Percentiles rank a stretch among this genome's conserved stretches.
Conservation (phyloP, 2,797 vertebrate species). For the Heteromormyrus szaboi region DNA sequence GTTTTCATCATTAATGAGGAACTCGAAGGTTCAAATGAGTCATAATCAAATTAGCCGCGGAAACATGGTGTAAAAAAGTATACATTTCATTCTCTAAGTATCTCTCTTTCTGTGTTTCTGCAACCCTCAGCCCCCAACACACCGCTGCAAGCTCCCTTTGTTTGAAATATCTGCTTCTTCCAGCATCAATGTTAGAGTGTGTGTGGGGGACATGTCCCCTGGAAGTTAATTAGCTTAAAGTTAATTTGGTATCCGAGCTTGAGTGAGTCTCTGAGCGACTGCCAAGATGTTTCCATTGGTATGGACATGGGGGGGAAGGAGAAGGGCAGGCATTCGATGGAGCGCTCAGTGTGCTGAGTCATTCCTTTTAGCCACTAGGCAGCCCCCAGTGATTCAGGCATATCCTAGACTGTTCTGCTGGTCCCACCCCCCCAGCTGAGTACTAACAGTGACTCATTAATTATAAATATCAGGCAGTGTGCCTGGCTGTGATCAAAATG, state of each 20-base stretch:
- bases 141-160: neutral
- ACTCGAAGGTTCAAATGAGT: neutral
- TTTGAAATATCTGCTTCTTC: neutral
- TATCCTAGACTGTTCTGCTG: constrained; percentile 52
- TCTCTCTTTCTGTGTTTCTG: neutral
- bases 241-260: constrained; percentile 53
- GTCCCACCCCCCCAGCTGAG: constrained; percentile 48
- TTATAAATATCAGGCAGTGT: constrained; percentile 47
- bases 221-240: constrained; percentile 29
- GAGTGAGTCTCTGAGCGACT: constrained; percentile 55
- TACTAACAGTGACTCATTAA: constrained; percentile 47
- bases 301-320: neutral
- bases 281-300: constrained; percentile 42
- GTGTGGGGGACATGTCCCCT: constrained; percentile 20
- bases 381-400: constrained; percentile 59
- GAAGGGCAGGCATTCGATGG: constrained; percentile 48
- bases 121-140: neutral
- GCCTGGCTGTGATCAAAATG: constrained; percentile 40
- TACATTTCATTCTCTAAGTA: neutral
- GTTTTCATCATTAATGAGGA: neutral
- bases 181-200: neutral
- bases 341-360: constrained; percentile 61
- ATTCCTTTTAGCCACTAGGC: constrained; percentile 58
- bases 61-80: neutral
- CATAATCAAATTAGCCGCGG: neutral